Base-by-base conservation (phyloP, 2,113 vertebrate species). In the Calidris pygmaea region DNA sequence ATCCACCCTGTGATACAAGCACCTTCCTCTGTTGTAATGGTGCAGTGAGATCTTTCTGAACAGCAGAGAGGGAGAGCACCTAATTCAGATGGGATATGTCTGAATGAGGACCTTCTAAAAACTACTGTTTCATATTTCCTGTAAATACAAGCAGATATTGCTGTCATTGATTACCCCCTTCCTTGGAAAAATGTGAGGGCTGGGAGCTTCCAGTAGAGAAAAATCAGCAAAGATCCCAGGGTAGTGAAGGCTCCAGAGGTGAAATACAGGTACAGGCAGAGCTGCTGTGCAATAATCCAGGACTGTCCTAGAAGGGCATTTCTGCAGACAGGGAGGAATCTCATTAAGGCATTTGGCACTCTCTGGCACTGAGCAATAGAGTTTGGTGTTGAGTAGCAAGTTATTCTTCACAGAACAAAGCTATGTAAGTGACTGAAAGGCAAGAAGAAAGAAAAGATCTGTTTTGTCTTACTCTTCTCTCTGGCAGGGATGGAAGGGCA, bases 21-120 rank as follows among this genome's bases (percentile, higher is more conserved):
- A n/a, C 5, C 5, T 10, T 76, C n/a, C n/a, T 71, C 59, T 59
- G 8, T 56, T 56, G 9, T 23, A 60, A 35, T 0, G 0, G 6
- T 56, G 30, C 32, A 62, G 34, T 90, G 43, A 59, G 30, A 60
- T 45, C 35, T 75, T 83, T 45, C 47, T n/a, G 35, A 79, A 50
- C 26, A 71, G 14, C 35, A 75, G 15, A 34, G 39, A 32, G 45
- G 63, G 14, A 20, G 4, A 72, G 24, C 6, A 29, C 0, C 0
- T 53, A 53, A 26, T 55, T 65, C 43, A 35, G 18, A 60, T 56
- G 24, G 45, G 8, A 23, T 81, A 32, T 23, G 6, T 43, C n/a
- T 9, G 6, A 76, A 76, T 34, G 13, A 55, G 7, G 8, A 45
- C 56, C 48, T 34, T 88, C 52, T 59, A 10, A 73, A 72, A 58